Evolutionary conservation across 2,797 vertebrate species (phyloP).

Genomic region (Chaunax sp.): DNA sequence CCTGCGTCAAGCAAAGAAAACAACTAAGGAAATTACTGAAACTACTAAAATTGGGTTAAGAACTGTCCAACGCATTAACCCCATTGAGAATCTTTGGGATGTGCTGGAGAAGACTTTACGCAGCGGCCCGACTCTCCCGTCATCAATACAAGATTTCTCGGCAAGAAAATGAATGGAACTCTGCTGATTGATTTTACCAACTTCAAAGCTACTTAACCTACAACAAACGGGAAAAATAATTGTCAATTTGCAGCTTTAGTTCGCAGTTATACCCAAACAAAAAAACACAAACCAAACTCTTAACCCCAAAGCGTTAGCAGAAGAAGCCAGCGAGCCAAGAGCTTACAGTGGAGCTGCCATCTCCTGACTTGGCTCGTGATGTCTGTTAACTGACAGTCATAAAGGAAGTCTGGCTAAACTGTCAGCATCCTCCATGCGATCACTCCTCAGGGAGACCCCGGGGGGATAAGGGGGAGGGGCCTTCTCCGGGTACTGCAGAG

Average conservation of each 20-base stretch:
- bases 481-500: conserved; percentile 34
- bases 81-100: too few relatives aligned
- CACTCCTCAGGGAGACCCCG: conserved; percentile 48
- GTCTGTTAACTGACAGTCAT: conserved; percentile 73
- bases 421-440: conserved; percentile 60
- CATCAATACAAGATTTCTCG: too few relatives aligned
- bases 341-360: conserved; percentile 48
- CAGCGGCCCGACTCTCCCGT: too few relatives aligned
- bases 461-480: conserved; percentile 19
- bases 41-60: too few relatives aligned
- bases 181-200: background rate
- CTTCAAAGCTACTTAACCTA: background rate
- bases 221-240: background rate
- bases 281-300: background rate
- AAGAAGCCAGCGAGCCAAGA: conserved; percentile 33
- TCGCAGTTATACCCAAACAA: conserved; percentile 7
- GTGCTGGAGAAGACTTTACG: too few relatives aligned
- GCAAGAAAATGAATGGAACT: too few relatives aligned
- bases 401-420: conserved; percentile 78
- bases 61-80: too few relatives aligned
- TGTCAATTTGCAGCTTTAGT: background rate
- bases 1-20: too few relatives aligned
- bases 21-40: too few relatives aligned
- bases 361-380: conserved; percentile 56
- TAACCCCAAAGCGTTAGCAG: conserved; percentile 10